Percentiles rank a stretch among this genome's conserved stretches.
phyloP scores from a whole-genome alignment of 2,797 vertebrate genomes.

The Thunnus albacares region DNA sequence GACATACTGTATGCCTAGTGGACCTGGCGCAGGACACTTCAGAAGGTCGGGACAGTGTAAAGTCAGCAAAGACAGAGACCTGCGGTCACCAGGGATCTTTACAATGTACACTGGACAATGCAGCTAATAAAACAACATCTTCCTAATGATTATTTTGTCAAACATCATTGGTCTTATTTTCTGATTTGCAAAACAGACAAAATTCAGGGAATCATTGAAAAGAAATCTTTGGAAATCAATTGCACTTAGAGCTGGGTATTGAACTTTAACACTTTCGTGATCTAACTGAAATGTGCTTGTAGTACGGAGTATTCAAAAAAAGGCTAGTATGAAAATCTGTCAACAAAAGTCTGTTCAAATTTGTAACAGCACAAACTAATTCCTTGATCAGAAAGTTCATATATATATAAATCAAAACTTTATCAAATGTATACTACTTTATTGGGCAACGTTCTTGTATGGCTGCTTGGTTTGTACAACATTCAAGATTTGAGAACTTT shows the following conservation, averaged over 20 bases:
- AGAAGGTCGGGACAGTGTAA: conserved; percentile 35
- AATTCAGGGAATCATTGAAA: background rate
- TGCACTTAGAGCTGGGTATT: background rate
- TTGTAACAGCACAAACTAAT: background rate
- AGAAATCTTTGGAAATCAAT: background rate
- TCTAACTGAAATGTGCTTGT: background rate
- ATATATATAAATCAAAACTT: background rate
- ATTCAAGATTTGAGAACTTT: background rate
- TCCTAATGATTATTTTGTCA: background rate
- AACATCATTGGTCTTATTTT: background rate
- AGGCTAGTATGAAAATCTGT: background rate
- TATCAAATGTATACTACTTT: no score
- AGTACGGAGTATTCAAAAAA: background rate
- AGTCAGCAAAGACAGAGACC: conserved; percentile 21
- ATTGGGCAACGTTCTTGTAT: background rate
- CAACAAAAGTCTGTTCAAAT: background rate
- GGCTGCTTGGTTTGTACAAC: no score
- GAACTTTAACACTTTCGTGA: background rate
- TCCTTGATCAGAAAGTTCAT: background rate
- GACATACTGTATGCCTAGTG: background rate
- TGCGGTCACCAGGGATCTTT: conserved; percentile 12
- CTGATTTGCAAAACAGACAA: no score
- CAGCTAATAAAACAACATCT: background rate
- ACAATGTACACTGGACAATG: background rate
- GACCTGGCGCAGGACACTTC: background rate